Conservation (phyloP, 1,140 invertebrate species). For the Ladona fulva region DNA sequence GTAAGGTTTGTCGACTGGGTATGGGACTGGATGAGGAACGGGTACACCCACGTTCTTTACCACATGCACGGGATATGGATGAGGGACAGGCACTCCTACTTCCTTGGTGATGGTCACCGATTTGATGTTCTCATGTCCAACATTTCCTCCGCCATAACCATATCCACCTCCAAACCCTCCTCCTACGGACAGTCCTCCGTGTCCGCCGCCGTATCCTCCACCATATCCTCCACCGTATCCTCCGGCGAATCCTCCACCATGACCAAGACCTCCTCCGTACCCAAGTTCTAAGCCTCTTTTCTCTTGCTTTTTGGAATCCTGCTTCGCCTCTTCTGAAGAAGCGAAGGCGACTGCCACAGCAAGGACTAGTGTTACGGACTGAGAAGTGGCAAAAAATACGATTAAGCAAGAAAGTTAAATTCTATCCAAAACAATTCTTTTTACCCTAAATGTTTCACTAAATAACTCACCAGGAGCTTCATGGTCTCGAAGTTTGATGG, state of each 20-base stretch:
- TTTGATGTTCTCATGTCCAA: too few relatives aligned
- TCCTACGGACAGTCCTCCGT: too few relatives aligned
- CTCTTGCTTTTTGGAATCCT: conserved; percentile 20
- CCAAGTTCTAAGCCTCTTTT: neutral
- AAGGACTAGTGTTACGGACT: neutral
- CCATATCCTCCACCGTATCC: too few relatives aligned
- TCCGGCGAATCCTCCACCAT: too few relatives aligned
- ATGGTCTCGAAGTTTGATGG: too few relatives aligned
- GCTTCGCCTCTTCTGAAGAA: neutral
- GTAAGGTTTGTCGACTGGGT: conserved; percentile 41
- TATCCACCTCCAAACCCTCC: too few relatives aligned
- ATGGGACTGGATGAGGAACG: conserved; percentile 7
- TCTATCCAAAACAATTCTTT: too few relatives aligned
- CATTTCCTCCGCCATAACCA: too few relatives aligned
- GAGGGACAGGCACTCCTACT: conserved; percentile 11
- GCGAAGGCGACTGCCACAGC: conserved; percentile 6
- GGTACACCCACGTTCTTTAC: conserved; percentile 16
- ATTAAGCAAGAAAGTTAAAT: too few relatives aligned
- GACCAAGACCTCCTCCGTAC: neutral
- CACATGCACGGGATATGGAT: neutral
- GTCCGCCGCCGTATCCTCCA: too few relatives aligned
- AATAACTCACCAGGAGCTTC: too few relatives aligned
- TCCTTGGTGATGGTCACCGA: neutral
- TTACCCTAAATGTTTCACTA: too few relatives aligned
- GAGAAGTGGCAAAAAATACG: neutral